A percentile compares a stretch with the other conserved stretches of the same genome.
Conservation (phyloP, 2,888 invertebrate species). For the Antitype chi region DNA sequence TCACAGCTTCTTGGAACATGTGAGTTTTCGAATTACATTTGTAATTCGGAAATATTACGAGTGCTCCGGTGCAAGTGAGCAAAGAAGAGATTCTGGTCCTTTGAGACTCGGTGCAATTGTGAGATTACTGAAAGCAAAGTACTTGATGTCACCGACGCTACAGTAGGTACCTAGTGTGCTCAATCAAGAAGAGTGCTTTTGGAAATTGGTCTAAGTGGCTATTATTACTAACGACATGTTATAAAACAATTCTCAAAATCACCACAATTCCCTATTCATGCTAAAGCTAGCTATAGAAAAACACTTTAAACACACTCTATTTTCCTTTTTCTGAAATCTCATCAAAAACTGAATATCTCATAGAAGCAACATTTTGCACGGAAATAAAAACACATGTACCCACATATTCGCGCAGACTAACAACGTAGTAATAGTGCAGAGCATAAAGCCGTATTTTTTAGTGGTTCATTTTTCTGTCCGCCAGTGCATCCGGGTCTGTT, state of each 20-base stretch:
- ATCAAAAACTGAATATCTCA: constrained; percentile 22
- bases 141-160: constrained; percentile 29
- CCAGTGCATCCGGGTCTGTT: constrained; percentile 62
- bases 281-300: background rate
- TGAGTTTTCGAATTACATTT: constrained; percentile 18
- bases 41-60: constrained; percentile 21
- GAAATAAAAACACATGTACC: constrained; percentile 32
- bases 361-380: background rate
- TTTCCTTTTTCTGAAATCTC: constrained; percentile 19
- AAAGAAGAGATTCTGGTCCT: constrained; percentile 30
- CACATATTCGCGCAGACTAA: constrained; percentile 29
- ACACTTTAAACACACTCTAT: constrained; percentile 3
- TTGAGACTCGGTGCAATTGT: constrained; percentile 43
- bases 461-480: constrained; percentile 64
- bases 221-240: constrained; percentile 18
- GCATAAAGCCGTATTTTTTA: constrained; percentile 57
- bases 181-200: constrained; percentile 31
- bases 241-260: background rate
- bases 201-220: background rate
- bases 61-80: constrained; percentile 24
- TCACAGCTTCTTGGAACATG: constrained; percentile 9
- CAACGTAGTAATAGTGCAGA: constrained; percentile 48
- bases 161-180: background rate
- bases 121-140: constrained; percentile 40
- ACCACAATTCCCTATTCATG: background rate